These are phyloP conservation scores for Hemichromis elongatus DNA, from an alignment of 2,113 vertebrate species.

Conservation along the genomic window DNA sequence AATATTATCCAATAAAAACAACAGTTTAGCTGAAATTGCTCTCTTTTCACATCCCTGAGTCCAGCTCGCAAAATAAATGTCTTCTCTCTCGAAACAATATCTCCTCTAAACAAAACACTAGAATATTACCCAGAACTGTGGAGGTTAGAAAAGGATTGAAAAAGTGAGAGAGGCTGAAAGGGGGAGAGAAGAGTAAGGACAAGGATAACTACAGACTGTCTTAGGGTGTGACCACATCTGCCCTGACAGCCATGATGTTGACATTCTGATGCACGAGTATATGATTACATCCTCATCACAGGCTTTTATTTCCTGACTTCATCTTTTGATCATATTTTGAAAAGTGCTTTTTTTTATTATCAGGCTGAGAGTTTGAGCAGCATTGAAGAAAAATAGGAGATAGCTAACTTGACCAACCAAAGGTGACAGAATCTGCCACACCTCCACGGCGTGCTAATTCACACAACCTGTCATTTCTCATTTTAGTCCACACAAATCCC, in stretches of 20 bases:
- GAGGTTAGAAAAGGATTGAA: neutral
- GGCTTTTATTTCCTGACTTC: neutral
- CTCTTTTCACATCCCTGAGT: neutral
- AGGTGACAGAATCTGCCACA: neutral
- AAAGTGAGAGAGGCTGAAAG: neutral
- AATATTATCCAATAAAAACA: constrained; percentile 40
- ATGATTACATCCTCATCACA: neutral
- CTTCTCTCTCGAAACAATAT: constrained; percentile 16
- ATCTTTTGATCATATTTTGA: neutral
- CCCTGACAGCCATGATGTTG: neutral
- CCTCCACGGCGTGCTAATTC: neutral
- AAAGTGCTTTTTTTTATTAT: neutral
- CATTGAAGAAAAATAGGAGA: neutral
- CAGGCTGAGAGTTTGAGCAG: neutral
- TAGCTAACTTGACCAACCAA: neutral
- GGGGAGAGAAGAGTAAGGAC: neutral
- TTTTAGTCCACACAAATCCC: neutral
- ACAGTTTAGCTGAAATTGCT: constrained; percentile 23
- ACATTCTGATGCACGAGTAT: neutral
- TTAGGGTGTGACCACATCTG: neutral
- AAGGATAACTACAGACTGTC: neutral
- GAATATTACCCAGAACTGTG: neutral
- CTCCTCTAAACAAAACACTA: constrained; percentile 9
- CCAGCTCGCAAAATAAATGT: constrained; percentile 9
- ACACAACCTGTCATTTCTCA: neutral